These are phyloP conservation scores for Arrhamphus sclerolepis DNA, from an alignment of 2,797 vertebrate genomes.

Conservation along the genomic window DNA sequence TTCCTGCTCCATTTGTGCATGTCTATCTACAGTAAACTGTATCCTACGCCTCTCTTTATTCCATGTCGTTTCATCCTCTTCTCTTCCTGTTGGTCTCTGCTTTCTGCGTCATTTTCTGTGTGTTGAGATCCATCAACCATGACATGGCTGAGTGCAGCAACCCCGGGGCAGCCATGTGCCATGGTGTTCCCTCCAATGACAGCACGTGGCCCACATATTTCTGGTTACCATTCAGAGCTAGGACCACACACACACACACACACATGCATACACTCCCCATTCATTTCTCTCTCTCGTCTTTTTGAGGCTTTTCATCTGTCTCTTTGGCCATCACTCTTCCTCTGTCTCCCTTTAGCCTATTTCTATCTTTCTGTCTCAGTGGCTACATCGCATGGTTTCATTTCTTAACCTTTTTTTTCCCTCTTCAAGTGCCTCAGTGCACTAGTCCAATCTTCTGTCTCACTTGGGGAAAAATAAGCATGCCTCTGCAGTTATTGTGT, in stretches of 20 bases:
- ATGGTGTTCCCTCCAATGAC: conserved; percentile 37
- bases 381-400: not conserved
- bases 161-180: conserved; percentile 56
- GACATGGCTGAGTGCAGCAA: conserved; percentile 51
- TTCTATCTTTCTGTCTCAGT: conserved; percentile 1
- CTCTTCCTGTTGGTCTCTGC: conserved; percentile 26
- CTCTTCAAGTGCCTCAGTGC: conserved; percentile 4
- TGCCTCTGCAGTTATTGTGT: conserved; percentile 25
- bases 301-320: conserved; percentile 11
- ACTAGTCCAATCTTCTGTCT: not conserved
- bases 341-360: not conserved
- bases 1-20: not conserved
- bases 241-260: conserved; percentile 1
- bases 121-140: conserved; percentile 32
- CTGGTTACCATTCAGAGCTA: conserved; percentile 26
- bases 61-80: conserved; percentile 5
- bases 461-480: conserved; percentile 16
- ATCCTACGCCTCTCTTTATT: not conserved
- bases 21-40: not conserved
- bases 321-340: conserved; percentile 6
- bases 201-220: conserved; percentile 57
- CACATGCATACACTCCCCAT: not conserved
- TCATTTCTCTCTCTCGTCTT: conserved; percentile 20
- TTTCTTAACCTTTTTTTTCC: not conserved
- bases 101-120: conserved; percentile 16